Evolutionary conservation across 2,888 invertebrate genomes (phyloP).

Genomic region (Drosophila borborema): DNA sequence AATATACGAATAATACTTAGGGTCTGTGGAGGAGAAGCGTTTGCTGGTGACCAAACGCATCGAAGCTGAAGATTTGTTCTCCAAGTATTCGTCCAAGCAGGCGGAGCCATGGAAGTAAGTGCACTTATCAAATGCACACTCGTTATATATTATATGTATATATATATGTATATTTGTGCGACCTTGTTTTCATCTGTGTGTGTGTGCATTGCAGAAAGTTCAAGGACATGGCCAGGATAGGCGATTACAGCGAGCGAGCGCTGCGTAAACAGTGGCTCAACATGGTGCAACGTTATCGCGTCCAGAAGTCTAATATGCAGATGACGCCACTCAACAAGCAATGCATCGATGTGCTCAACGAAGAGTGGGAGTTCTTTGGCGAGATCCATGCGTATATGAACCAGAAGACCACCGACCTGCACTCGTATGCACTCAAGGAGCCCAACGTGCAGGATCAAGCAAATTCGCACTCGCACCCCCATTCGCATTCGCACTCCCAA

Average conservation of each 20-base stretch:
- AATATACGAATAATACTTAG: conserved; percentile 47
- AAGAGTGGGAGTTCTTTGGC: conserved; percentile 84
- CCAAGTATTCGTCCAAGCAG: conserved; percentile 74
- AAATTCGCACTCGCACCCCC: conserved; percentile 3
- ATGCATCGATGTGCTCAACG: conserved; percentile 56
- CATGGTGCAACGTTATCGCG: conserved; percentile 81
- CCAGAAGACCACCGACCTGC: conserved; percentile 82
- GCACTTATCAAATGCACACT: too few species aligned
- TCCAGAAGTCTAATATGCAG: conserved; percentile 75
- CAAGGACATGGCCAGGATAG: conserved; percentile 73
- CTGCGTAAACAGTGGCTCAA: conserved; percentile 83
- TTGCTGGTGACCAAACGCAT: conserved; percentile 81
- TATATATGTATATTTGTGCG: not conserved
- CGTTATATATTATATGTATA: too few species aligned
- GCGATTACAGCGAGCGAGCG: conserved; percentile 79
- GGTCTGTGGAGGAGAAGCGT: conserved; percentile 83
- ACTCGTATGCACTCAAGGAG: conserved; percentile 81
- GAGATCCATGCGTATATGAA: conserved; percentile 82
- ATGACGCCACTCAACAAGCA: conserved; percentile 40
- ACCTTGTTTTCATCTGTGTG: not conserved
- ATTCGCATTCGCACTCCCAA: not conserved
- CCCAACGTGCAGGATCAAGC: conserved; percentile 42
- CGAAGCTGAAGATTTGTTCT: conserved; percentile 78
- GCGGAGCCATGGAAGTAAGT: conserved; percentile 83
- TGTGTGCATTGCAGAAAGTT: conserved; percentile 65